Conservation (phyloP, 2,113 vertebrate species). For the Pelecanus crispus region DNA sequence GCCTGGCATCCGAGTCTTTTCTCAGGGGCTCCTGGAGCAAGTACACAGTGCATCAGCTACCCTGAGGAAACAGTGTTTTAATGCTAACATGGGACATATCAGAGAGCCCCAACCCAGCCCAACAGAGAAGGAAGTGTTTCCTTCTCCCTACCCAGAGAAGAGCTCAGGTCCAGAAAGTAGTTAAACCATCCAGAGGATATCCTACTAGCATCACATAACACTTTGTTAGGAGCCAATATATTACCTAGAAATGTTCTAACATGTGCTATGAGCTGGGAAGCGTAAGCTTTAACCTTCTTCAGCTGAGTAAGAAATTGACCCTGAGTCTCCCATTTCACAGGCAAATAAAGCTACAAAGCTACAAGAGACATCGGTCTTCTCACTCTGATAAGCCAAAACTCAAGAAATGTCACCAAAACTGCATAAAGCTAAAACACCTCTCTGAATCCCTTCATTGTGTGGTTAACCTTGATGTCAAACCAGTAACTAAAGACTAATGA, state of each 20-base stretch:
- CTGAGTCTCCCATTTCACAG: background rate
- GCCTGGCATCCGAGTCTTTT: background rate
- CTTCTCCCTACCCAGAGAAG: background rate
- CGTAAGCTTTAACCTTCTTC: background rate
- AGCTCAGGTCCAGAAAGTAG: background rate
- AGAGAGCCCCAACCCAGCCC: background rate
- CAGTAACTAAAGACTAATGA: background rate
- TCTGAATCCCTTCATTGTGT: background rate
- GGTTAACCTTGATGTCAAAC: background rate
- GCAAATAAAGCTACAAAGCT: conserved; percentile 1
- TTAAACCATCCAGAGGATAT: background rate
- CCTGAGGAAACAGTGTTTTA: background rate
- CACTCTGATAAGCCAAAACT: background rate
- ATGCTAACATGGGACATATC: background rate
- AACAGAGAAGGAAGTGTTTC: background rate
- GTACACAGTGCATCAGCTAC: background rate
- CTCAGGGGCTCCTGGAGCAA: background rate
- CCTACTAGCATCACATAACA: background rate
- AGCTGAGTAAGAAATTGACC: background rate
- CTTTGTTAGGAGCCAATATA: background rate
- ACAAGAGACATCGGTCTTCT: background rate
- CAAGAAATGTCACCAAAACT: background rate
- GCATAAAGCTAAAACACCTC: background rate
- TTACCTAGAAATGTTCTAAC: background rate
- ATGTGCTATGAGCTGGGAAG: background rate